Evolutionary conservation across 2,888 invertebrate genomes (phyloP), one percentile per base, ranked within the genome.

Genomic region (Metallyticus violacea): DNA sequence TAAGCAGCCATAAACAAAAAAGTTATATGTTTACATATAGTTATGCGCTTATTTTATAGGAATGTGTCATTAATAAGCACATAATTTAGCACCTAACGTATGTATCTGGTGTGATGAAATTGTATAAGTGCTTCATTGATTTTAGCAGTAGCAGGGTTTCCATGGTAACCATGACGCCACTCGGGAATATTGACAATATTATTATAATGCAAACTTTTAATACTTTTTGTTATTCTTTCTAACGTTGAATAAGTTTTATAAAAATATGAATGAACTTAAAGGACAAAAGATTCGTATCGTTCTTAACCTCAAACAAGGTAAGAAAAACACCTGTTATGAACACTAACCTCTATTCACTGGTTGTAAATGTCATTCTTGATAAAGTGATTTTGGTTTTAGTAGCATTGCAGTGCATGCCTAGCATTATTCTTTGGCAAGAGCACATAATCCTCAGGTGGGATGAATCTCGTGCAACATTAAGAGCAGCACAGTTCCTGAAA

Each of bases 241-340:
- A 15, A 6, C 26, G 15, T 26, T 79, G 79, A 15, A n/a, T 79
- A n/a, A 27, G 15, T 79, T 22, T 22, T 15, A 5, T 27, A 79
- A 79, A 81, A 77, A 5, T 30, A 86, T 95, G 95, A 94, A 95
- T 90, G 94, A 95, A 90, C 91, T 95, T 89, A 91, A 92, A 86
- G 94, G 94, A 88, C 93, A 94, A 88, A 94, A 93, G 89, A 93
- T 95, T 87, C 95, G 95, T 91, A 94, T 96, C 89, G 94, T 95
- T 88, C 91, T 96, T 85, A 94, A 94, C 88, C 92, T 96, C 40
- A 95, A 94, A 91, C 95, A 95, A 92, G 95, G 85, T 79, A 79
- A 85, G 85, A 1, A 1, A 78, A 81, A 22, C 9, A 81, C 26
- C 40, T 62, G 15, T 62, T 62, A 62, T n/a, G 22, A 62, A 62